Base-by-base conservation (phyloP, 2,797 vertebrate genomes). In the Coreius guichenoti region DNA sequence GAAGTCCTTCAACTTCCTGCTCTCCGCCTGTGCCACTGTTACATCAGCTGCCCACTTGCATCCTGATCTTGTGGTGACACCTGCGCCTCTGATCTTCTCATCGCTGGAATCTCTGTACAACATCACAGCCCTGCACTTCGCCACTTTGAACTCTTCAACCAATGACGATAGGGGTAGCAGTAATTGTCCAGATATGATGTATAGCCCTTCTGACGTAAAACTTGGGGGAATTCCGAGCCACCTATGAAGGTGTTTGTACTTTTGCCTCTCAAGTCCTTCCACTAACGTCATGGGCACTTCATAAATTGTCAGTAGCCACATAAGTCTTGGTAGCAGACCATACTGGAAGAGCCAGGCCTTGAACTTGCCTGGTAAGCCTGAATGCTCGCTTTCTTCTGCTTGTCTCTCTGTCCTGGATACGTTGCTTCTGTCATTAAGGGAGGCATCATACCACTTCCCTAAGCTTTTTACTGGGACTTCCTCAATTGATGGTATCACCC, bases 221-320 rank as follows among this genome's bases (percentile, higher is more conserved):
- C 80, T 85, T 69, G 67, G 80, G 17, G 68, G 73, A 19, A 89
- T 76, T 73, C 84, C n/a, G 0, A 86, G 4, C 86, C 54, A 81
- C 47, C 29, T 70, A 1, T 3, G 0, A 11, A 87, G 70, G 61
- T 87, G 29, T 21, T 81, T 83, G 14, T 81, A 82, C 2, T 76
- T 16, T 3, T 45, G 16, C 68, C 36, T 29, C 61, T 86, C 49
- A 4, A 78, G 0, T 47, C 74, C 86, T 79, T 90, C 85, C 29
- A 89, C 82, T 8, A 33, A 4, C 69, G 85, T 78, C 31, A 83
- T 61, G 0, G 75, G 76, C 2, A 58, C 58, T 75, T 89, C 80
- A 54, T 88, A 87, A 5, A 89, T 36, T 2, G 69, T 86, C 43
- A 86, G 36, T 9, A 73, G 83, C 69, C 76, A 88, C 26, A 84